A percentile compares a stretch with the other conserved stretches of the same genome.
Evolutionary conservation across 1,140 invertebrate species (phyloP).

Genomic region (Meteorus sp.): DNA sequence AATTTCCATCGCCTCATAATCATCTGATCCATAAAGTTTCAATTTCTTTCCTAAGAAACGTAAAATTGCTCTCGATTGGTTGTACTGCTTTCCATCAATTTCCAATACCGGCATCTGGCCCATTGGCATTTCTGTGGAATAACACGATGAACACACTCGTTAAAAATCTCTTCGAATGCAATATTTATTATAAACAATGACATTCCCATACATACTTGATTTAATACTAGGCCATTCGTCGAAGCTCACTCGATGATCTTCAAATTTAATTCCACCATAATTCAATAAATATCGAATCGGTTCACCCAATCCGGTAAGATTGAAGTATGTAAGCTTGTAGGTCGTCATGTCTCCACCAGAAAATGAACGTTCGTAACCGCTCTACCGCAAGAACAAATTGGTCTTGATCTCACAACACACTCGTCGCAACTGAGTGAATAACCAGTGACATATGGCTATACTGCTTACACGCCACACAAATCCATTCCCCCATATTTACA

Average conservation of each 20-base stretch:
- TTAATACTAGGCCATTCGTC: slow-evolving; percentile 55
- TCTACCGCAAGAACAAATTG: too few species aligned
- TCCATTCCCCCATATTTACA: too few species aligned
- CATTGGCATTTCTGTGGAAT: slow-evolving; percentile 40
- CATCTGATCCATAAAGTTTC: slow-evolving; percentile 36
- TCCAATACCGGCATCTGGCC: slow-evolving; percentile 45
- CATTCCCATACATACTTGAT: slow-evolving; percentile 48
- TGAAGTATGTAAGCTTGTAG: slow-evolving; percentile 64
- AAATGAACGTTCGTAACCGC: too few species aligned
- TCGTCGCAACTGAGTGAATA: too few species aligned
- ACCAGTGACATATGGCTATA: too few species aligned
- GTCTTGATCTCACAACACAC: too few species aligned
- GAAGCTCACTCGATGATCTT: slow-evolving; percentile 60
- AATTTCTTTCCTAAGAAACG: slow-evolving; percentile 46
- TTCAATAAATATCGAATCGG: slow-evolving; percentile 63
- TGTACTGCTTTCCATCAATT: slow-evolving; percentile 42
- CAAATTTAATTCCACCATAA: slow-evolving; percentile 63
- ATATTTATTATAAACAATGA: too few species aligned
- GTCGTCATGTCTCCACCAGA: slow-evolving; percentile 37
- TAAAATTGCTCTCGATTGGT: slow-evolving; percentile 43
- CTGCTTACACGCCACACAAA: too few species aligned
- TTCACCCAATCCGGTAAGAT: slow-evolving; percentile 65
- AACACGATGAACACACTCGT: too few species aligned
- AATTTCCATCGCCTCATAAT: slow-evolving; percentile 40
- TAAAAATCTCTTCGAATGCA: too few species aligned